Evolutionary conservation across 2,888 invertebrate species (phyloP).

Genomic region (Orthosia cruda): DNA sequence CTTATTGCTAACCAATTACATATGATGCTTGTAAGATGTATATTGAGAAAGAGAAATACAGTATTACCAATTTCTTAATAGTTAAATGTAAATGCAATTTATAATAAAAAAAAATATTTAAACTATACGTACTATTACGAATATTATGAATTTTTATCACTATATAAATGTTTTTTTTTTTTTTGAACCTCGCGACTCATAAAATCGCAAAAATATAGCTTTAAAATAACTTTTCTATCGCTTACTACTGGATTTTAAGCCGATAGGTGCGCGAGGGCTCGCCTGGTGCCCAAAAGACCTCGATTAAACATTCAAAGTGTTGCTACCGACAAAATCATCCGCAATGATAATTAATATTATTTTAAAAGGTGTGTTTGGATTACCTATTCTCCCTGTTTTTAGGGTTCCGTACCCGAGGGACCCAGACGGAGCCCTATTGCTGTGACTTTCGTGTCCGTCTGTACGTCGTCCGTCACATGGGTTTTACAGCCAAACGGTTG

Average conservation of each 20-base stretch:
- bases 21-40: not conserved
- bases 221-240: constrained; percentile 15
- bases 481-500: too few species aligned
- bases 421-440: too few species aligned
- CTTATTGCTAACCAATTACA: not conserved
- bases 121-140: too few species aligned
- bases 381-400: too few species aligned
- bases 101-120: too few species aligned
- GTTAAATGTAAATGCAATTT: too few species aligned
- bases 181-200: too few species aligned
- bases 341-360: constrained; percentile 31
- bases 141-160: too few species aligned
- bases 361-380: constrained; percentile 14
- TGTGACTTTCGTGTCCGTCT: too few species aligned
- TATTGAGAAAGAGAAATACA: not conserved
- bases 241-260: constrained; percentile 8
- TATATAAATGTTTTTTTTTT: too few species aligned
- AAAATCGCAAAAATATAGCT: constrained; percentile 5
- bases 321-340: constrained; percentile 46
- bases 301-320: constrained; percentile 61
- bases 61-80: not conserved
- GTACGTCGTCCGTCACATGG: too few species aligned
- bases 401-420: too few species aligned
- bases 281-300: constrained; percentile 45
- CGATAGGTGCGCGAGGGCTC: not conserved